Evolutionary conservation across 2,888 invertebrate genomes (phyloP), one percentile per base, ranked within the genome.

Genomic region (Bugula neritina): DNA sequence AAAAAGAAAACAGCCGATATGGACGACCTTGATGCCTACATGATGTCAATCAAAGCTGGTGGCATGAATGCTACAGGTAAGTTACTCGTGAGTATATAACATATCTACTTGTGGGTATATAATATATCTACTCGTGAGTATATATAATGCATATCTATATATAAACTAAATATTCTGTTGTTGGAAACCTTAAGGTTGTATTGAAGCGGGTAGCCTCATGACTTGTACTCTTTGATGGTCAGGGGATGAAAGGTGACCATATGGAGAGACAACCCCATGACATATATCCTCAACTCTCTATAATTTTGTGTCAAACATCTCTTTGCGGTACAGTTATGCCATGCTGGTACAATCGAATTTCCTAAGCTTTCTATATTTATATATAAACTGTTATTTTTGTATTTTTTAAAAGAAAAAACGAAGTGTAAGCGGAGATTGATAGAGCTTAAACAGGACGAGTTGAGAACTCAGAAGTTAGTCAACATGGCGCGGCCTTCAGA

Each of bases 21-120:
- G 57, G 94, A 94, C 81, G 90, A 90, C 0, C 84, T 96, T 69
- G 96, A 96, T 80, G 89, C 89, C 2, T 96, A 89, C 83, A 94
- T 96, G 93, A 76, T 77, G 3, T 79, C 82, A 27, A 82, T 87
- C 52, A 85, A 85, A 73, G 78, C 81, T 10, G 85, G 85, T 1
- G 80, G 77, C 55, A 79, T 83, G 78, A 86, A 86, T 77, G 84
- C 84, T 52, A 82, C 82, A 73, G 63, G 63, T 63, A 31, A 43
- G 43, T 43, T 10, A n/a, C n/a, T n/a, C n/a, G n/a, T n/a, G n/a
- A n/a, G n/a, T n/a, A n/a, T n/a, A n/a, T n/a, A n/a, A n/a, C n/a
- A n/a, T n/a, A n/a, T n/a, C n/a, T n/a, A n/a, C n/a, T n/a, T n/a
- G n/a, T n/a, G n/a, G n/a, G n/a, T n/a, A n/a, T n/a, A n/a, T n/a